These are phyloP conservation scores for Catonia carolina DNA, from an alignment of 2,888 invertebrate species.

Conservation along the genomic window DNA sequence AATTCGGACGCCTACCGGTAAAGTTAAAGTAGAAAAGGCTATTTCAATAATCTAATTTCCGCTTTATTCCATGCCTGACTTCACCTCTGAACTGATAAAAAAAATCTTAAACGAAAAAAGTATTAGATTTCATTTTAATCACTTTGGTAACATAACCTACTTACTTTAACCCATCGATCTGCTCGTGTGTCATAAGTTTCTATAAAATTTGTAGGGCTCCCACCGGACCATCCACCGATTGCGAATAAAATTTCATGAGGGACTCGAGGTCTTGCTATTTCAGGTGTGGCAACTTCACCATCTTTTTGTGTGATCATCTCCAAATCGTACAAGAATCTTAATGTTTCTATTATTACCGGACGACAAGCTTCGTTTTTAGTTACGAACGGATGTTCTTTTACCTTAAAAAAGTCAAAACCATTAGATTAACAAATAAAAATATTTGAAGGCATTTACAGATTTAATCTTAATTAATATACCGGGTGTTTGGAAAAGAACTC, in stretches of 20 bases:
- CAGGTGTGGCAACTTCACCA: slow-evolving; percentile 77
- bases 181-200: slow-evolving; percentile 86
- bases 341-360: slow-evolving; percentile 82
- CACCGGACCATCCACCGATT: slow-evolving; percentile 71
- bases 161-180: slow-evolving; percentile 77
- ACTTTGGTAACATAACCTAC: no score
- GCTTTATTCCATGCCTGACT: no score
- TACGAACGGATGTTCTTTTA: slow-evolving; percentile 83
- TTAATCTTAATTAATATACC: no score
- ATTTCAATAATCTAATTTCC: no score
- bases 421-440: no score
- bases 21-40: no score
- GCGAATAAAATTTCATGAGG: slow-evolving; percentile 86
- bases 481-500: no score
- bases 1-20: no score
- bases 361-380: slow-evolving; percentile 73
- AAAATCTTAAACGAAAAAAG: no score
- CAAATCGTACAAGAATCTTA: slow-evolving; percentile 85
- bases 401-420: slow-evolving; percentile 32
- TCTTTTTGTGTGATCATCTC: slow-evolving; percentile 77
- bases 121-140: no score
- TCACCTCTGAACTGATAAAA: no score
- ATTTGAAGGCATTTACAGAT: no score
- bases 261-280: slow-evolving; percentile 63
- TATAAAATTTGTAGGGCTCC: slow-evolving; percentile 67